These are phyloP conservation scores for Cryptus armator DNA, from an alignment of 2,888 invertebrate genomes.

Conservation along the genomic window DNA sequence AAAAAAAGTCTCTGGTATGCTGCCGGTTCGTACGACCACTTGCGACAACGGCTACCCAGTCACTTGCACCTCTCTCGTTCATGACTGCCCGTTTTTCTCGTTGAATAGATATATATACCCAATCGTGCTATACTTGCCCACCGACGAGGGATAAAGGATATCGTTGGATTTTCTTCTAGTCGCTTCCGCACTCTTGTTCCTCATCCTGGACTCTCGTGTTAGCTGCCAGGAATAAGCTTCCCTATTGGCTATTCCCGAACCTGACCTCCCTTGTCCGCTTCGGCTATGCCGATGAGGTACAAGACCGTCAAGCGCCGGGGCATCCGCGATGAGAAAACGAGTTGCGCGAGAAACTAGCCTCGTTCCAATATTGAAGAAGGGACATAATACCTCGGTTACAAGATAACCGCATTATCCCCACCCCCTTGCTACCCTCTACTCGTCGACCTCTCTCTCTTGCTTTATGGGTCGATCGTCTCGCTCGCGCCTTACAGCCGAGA, in stretches of 20 bases:
- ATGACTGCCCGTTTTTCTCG: background rate
- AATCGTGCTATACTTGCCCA: background rate
- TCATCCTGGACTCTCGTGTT: constrained; percentile 35
- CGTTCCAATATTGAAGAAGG: constrained; percentile 79
- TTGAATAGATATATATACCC: background rate
- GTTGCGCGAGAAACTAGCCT: constrained; percentile 52
- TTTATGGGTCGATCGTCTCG: constrained; percentile 59
- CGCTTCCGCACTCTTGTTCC: constrained; percentile 30
- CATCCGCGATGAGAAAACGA: constrained; percentile 55
- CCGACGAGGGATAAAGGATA: constrained; percentile 31
- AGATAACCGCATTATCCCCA: constrained; percentile 80
- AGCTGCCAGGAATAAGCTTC: constrained; percentile 49
- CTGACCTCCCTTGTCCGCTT: constrained; percentile 11
- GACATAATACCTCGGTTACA: constrained; percentile 80
- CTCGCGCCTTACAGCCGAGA: constrained; percentile 62
- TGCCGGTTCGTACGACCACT: background rate
- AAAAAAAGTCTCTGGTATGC: constrained; percentile 13
- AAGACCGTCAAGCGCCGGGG: constrained; percentile 43
- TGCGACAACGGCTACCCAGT: constrained; percentile 6
- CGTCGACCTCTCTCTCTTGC: constrained; percentile 22
- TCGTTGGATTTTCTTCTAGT: constrained; percentile 13
- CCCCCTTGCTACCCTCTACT: constrained; percentile 34
- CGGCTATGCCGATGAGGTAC: constrained; percentile 47
- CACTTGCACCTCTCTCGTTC: constrained; percentile 4
- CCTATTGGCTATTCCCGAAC: constrained; percentile 34